Percentiles rank a stretch among this genome's conserved stretches.
These are phyloP conservation scores for Mesoligia furuncula DNA, from an alignment of 2,888 invertebrate species.

Conservation along the genomic window DNA sequence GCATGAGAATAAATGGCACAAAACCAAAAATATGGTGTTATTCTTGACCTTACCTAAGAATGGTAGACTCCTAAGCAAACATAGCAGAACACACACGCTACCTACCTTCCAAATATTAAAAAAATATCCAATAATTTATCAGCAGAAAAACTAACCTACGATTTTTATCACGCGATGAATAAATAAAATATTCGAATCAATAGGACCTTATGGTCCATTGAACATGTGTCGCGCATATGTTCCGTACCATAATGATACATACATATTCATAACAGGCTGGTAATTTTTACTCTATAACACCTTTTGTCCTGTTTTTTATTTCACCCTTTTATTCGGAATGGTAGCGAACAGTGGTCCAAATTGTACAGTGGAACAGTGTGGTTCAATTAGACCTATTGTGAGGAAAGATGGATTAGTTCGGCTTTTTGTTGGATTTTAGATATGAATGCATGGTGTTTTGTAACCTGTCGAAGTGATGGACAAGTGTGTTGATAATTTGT, in stretches of 20 bases:
- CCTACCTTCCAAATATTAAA: slow-evolving; percentile 14
- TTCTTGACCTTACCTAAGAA: slow-evolving; percentile 19
- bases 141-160: slow-evolving; percentile 74
- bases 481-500: slow-evolving; percentile 44
- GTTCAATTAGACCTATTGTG: slow-evolving; percentile 81
- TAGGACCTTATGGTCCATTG: slow-evolving; percentile 83
- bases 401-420: slow-evolving; percentile 73
- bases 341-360: slow-evolving; percentile 81
- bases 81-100: slow-evolving; percentile 6
- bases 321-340: slow-evolving; percentile 81
- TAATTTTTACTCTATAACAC: slow-evolving; percentile 80
- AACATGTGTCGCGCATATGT: slow-evolving; percentile 85
- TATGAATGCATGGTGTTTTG: slow-evolving; percentile 61
- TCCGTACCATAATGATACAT: slow-evolving; percentile 70
- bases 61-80: slow-evolving; percentile 27
- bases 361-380: slow-evolving; percentile 73
- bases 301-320: slow-evolving; percentile 80
- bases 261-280: slow-evolving; percentile 82
- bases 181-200: slow-evolving; percentile 77
- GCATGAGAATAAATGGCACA: neutral
- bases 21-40: slow-evolving; percentile 8
- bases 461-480: slow-evolving; percentile 56
- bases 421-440: slow-evolving; percentile 57
- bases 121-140: slow-evolving; percentile 65
- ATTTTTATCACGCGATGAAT: slow-evolving; percentile 74